Percentiles rank a stretch among this genome's conserved stretches.
Evolutionary conservation across 1,140 invertebrate genomes (phyloP).

Genomic region (Linepithema humile): DNA sequence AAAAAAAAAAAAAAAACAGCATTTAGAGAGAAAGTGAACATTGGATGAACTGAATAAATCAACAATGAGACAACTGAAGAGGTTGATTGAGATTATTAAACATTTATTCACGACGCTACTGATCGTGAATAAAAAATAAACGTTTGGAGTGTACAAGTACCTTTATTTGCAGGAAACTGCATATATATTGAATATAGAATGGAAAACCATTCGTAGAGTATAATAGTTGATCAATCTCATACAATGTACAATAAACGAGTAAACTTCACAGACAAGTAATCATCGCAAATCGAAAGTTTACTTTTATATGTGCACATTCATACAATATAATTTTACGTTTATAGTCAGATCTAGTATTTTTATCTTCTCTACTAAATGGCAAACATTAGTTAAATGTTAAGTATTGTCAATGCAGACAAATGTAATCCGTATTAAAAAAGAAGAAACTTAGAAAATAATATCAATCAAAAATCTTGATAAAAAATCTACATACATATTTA

Average conservation of each 20-base stretch:
- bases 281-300: background rate
- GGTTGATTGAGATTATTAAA: too few relatives aligned
- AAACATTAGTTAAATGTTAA: background rate
- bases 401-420: too few relatives aligned
- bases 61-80: background rate
- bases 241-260: background rate
- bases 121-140: slow-evolving; percentile 17
- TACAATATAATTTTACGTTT: slow-evolving; percentile 30
- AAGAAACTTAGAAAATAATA: background rate
- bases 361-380: slow-evolving; percentile 11
- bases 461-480: slow-evolving; percentile 11
- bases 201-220: background rate
- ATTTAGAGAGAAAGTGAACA: background rate
- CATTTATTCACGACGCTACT: too few relatives aligned
- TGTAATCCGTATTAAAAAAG: background rate
- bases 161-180: slow-evolving; percentile 23
- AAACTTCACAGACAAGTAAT: background rate
- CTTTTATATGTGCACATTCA: background rate
- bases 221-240: background rate
- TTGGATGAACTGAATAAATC: background rate
- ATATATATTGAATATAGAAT: slow-evolving; percentile 10
- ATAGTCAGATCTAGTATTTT: slow-evolving; percentile 17
- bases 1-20: too few relatives aligned
- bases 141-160: background rate
- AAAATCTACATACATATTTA: slow-evolving; percentile 18